Evolutionary conservation across 2,888 invertebrate species (phyloP).

Genomic region (Andricus quercusramuli): DNA sequence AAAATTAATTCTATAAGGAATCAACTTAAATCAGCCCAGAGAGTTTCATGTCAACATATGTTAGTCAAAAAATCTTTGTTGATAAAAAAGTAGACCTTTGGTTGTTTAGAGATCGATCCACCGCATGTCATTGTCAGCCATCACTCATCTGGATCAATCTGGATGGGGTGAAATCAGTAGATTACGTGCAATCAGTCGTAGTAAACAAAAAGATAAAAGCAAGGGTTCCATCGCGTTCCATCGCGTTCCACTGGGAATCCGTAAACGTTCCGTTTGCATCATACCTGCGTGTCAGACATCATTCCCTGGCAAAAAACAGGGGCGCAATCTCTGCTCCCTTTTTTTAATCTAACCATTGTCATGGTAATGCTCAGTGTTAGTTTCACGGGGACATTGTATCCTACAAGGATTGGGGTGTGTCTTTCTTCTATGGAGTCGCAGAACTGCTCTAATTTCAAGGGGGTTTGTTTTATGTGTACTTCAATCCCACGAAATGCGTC

Average conservation of each 20-base stretch:
- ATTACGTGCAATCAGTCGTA: conserved; percentile 49
- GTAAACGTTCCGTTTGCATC: conserved; percentile 65
- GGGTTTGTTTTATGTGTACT: conserved; percentile 71
- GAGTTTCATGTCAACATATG: no score
- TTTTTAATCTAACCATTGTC: conserved; percentile 67
- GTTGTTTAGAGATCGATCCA: conserved; percentile 23
- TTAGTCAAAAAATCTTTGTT: neutral
- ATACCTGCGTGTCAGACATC: conserved; percentile 66
- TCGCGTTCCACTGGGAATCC: conserved; percentile 57
- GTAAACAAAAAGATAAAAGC: conserved; percentile 40
- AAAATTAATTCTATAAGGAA: no score
- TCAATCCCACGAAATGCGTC: conserved; percentile 70
- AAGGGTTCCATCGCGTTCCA: conserved; percentile 50
- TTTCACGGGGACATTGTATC: conserved; percentile 67
- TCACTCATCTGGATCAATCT: conserved; percentile 1
- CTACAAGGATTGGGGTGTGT: conserved; percentile 60
- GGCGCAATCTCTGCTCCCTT: conserved; percentile 51
- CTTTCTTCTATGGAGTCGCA: conserved; percentile 60
- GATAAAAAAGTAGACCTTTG: conserved; percentile 1
- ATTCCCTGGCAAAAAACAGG: conserved; percentile 56
- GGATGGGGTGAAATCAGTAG: conserved; percentile 8
- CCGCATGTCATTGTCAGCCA: conserved; percentile 9
- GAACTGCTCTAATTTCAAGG: conserved; percentile 72
- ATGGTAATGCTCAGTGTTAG: conserved; percentile 75
- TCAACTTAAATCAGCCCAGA: no score